Base-by-base conservation (phyloP, 2,113 vertebrate genomes). In the Brachyistius frenatus region DNA sequence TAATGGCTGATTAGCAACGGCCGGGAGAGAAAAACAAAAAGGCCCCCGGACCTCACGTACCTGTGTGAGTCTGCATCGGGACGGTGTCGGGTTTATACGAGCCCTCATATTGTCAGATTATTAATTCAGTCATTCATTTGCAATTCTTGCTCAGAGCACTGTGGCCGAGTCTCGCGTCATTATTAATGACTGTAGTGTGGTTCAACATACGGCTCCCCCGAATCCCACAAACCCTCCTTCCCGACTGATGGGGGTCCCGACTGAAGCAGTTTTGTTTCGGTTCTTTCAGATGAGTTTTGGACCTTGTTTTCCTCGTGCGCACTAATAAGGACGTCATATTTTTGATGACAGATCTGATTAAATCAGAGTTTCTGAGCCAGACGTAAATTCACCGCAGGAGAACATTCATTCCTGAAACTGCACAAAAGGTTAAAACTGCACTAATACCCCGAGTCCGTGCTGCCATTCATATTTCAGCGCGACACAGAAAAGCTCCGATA, bases 331-430 rank as follows among this genome's bases (percentile, higher is more conserved):
- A 2, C 10, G 7, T 41, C 39, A 41, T 9, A 41, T 9, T 41
- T 41, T 9, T 41, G 39, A 41, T 10, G 39, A 9, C 1, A 23
- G 23, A 23, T 23, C 6, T 41, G 39, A 41, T 8, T 41, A 41
- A 41, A 7, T 10, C 39, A 41, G 39, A 41, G 39, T 41, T 41
- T 41, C 7, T 10, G 41, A 10, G 41, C 60, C 36, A 46, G 49
- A 67, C 54, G 57, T 32, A 77, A 67, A 30, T 52, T 9, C 5
- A 47, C 32, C 30, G 46, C 60, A 23, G 23, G 31, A 41, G 69
- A 30, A 9, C 7, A 31, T 52, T 64, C 83, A 84, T 91, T 86
- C 85, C 85, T 86, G 69, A 76, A 60, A 36, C 49, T 41, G 58
- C 30, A 55, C 69, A 61, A 76, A 84, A 85, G 76, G 70, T 81